A percentile compares a stretch with the other conserved stretches of the same genome.
Conservation (phyloP, 2,888 invertebrate genomes). For the Diaprepes abbreviatus region DNA sequence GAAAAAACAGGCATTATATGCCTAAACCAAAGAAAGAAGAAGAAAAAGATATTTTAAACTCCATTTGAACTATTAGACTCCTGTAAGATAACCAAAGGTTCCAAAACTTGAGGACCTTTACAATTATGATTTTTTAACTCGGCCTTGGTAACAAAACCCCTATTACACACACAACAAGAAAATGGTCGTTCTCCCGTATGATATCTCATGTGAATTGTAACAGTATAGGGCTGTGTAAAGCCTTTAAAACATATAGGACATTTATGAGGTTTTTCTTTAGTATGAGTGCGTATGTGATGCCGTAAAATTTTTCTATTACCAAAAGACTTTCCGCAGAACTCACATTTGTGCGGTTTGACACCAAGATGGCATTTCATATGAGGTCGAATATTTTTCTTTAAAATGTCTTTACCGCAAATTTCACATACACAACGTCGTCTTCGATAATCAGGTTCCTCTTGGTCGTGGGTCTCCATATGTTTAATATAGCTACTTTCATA, state of each 20-base stretch:
- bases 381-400: slow-evolving; percentile 62
- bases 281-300: slow-evolving; percentile 72
- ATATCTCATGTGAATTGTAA: slow-evolving; percentile 71
- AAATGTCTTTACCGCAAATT: slow-evolving; percentile 60
- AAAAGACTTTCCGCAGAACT: slow-evolving; percentile 63
- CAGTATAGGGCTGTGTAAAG: slow-evolving; percentile 72
- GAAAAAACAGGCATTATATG: too few species aligned
- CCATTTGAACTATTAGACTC: too few species aligned
- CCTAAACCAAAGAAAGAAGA: too few species aligned
- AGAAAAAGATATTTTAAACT: too few species aligned
- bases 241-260: slow-evolving; percentile 73
- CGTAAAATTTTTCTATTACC: slow-evolving; percentile 67
- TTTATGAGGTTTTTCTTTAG: slow-evolving; percentile 71
- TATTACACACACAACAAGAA: slow-evolving; percentile 62
- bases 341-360: slow-evolving; percentile 62
- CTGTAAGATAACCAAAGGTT: too few species aligned
- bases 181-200: slow-evolving; percentile 71
- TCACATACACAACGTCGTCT: slow-evolving; percentile 54
- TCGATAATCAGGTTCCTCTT: slow-evolving; percentile 19
- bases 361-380: slow-evolving; percentile 63
- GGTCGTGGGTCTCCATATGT: slow-evolving; percentile 43
- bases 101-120: too few species aligned
- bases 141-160: slow-evolving; percentile 51
- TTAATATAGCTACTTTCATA: too few species aligned
- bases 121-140: slow-evolving; percentile 46